Percentiles rank a stretch among this genome's conserved stretches.
Evolutionary conservation across 2,797 vertebrate species (phyloP).

Genomic region (Lophius americanus): DNA sequence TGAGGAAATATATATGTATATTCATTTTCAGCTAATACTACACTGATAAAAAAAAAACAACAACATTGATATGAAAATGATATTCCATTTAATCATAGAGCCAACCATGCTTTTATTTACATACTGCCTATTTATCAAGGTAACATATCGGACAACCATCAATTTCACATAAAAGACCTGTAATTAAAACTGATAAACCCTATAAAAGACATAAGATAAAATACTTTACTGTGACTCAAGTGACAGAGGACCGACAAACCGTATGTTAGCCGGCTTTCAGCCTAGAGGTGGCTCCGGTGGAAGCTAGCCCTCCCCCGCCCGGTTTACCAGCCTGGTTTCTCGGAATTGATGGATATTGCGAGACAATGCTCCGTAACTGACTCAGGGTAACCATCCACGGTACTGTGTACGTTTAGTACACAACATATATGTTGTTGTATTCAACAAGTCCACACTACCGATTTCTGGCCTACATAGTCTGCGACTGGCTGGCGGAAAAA

Average conservation of each 20-base stretch:
- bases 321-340: constrained; percentile 36
- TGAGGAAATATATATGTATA: too few species aligned
- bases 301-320: constrained; percentile 53
- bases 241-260: neutral
- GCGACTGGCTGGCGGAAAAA: constrained; percentile 34
- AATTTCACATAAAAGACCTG: too few species aligned
- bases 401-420: neutral
- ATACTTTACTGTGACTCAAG: neutral
- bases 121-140: too few species aligned
- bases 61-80: too few species aligned
- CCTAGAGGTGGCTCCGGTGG: constrained; percentile 24
- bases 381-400: fast-evolving
- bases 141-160: too few species aligned
- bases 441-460: neutral
- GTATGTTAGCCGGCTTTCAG: constrained; percentile 19
- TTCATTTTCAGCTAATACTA: too few species aligned
- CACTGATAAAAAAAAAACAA: too few species aligned
- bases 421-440: fast-evolving
- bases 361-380: neutral
- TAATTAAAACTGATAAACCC: too few species aligned
- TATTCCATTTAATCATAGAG: too few species aligned
- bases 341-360: constrained; percentile 20
- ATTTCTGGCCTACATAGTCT: constrained; percentile 16
- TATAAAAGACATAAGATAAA: too few species aligned
- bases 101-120: too few species aligned